Conservation (phyloP, 2,888 invertebrate species). For the Holacanthella duospinosa region DNA sequence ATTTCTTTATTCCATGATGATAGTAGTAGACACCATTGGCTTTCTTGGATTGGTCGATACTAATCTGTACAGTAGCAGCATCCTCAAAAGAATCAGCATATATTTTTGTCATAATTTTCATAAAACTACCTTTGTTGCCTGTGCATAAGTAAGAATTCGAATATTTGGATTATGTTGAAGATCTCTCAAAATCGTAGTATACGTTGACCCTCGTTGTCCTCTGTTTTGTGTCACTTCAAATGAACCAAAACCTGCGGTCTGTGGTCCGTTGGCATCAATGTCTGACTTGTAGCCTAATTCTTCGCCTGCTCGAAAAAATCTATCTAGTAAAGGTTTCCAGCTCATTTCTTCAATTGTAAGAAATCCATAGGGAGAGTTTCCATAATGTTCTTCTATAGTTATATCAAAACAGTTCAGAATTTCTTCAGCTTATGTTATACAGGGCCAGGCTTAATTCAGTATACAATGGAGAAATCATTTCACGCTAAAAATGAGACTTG, state of each 20-base stretch:
- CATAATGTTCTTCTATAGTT: constrained; percentile 19
- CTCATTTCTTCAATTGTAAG: constrained; percentile 19
- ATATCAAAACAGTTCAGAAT: neutral
- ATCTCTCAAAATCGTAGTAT: constrained; percentile 26
- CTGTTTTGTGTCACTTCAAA: constrained; percentile 27
- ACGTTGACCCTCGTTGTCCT: constrained; percentile 26
- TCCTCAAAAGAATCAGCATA: neutral
- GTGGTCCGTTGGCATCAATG: constrained; percentile 31
- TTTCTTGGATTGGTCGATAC: constrained; percentile 19
- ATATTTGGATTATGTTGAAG: constrained; percentile 22
- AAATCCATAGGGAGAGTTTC: constrained; percentile 17
- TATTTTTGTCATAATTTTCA: neutral
- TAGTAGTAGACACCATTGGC: constrained; percentile 30
- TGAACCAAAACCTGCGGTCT: constrained; percentile 22
- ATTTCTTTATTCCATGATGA: constrained; percentile 22
- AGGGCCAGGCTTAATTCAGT: no score
- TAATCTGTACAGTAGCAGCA: constrained; percentile 14
- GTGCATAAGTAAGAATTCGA: constrained; percentile 27
- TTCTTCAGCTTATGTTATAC: neutral
- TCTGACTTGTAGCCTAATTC: constrained; percentile 25
- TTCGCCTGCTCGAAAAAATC: constrained; percentile 22
- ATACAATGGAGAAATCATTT: no score
- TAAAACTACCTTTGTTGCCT: constrained; percentile 20
- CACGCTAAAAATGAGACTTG: no score
- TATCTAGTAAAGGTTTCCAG: constrained; percentile 14